A percentile compares a stretch with the other conserved stretches of the same genome.
These are phyloP conservation scores for Sebastes itinus DNA, from an alignment of 2,797 vertebrate genomes.

Conservation along the genomic window DNA sequence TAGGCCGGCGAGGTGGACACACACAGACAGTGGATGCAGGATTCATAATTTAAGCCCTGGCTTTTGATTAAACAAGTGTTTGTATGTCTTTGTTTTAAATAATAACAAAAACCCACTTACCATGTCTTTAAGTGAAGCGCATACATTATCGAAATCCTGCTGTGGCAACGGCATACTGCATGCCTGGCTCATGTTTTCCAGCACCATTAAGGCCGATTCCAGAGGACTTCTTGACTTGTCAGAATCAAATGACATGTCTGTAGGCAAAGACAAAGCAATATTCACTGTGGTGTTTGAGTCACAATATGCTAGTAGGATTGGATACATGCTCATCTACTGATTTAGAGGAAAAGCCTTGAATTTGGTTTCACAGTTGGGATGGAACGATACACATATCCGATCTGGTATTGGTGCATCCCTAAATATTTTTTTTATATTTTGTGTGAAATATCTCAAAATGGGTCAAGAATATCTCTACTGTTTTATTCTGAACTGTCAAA, in stretches of 20 bases:
- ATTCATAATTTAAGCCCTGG: not conserved
- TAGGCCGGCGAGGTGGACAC: not conserved
- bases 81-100: not conserved
- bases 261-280: not conserved
- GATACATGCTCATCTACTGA: not conserved
- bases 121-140: constrained; percentile 74
- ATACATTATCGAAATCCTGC: constrained; percentile 44
- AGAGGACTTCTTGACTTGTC: constrained; percentile 63
- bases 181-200: constrained; percentile 55
- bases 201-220: constrained; percentile 73
- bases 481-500: not conserved
- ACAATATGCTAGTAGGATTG: not conserved
- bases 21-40: not conserved
- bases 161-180: constrained; percentile 48
- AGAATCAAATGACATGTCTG: constrained; percentile 63
- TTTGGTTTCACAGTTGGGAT: not conserved
- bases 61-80: not conserved
- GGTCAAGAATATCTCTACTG: not conserved
- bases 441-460: not conserved
- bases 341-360: not conserved
- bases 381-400: not conserved
- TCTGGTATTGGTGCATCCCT: too few species aligned
- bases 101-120: constrained; percentile 44
- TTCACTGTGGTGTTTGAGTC: not conserved
- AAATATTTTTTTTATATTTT: not conserved